Evolutionary conservation across 2,113 vertebrate species (phyloP), one percentile per base, ranked within the genome.

Genomic region (Trachemys scripta): DNA sequence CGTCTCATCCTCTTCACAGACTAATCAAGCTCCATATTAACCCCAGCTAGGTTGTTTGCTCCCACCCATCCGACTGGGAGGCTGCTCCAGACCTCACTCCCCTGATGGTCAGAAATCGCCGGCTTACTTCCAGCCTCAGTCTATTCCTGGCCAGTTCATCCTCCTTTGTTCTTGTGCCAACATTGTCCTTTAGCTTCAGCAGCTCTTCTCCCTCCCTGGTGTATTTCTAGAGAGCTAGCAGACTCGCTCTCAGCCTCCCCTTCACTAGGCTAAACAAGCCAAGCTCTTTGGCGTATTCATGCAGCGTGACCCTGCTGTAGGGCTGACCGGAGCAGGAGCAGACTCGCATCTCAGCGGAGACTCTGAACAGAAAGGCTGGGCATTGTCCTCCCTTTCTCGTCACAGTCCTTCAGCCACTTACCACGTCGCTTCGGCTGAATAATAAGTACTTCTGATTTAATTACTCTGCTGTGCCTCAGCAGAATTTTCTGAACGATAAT

Each of bases 321-420:
- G n/a, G n/a, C 0, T 0, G 79, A 42, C 42, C 42, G 42, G 42
- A 42, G 42, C 49, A 20, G 2, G 62, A 50, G 42, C 1, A 0
- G 54, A 75, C 22, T 1, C 0, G 0, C 13, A 75, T 54, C 72
- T 1, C 0, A 0, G 95, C 83, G 62, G 90, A 65, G 27, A 5
- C 89, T 50, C 75, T 0, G 0, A 45, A 25, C 75, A 78, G 42
- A 25, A 27, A 47, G 24, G 25, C 45, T 3, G 10, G 82, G 65
- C 49, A 14, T 38, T 81, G 54, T 84, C 38, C 84, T 84, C 72
- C 45, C 10, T 59, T 50, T 12, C 91, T 92, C 38, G 0, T 62
- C 95, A 62, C 95, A 90, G 96, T 80, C 89, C 96, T 96, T 82
- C 93, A 90, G 78, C 81, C 92, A 49, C 96, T 76, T 69, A 79